Evolutionary conservation across 2,797 vertebrate genomes (phyloP).

Genomic region (Limnodromus scolopaceus): DNA sequence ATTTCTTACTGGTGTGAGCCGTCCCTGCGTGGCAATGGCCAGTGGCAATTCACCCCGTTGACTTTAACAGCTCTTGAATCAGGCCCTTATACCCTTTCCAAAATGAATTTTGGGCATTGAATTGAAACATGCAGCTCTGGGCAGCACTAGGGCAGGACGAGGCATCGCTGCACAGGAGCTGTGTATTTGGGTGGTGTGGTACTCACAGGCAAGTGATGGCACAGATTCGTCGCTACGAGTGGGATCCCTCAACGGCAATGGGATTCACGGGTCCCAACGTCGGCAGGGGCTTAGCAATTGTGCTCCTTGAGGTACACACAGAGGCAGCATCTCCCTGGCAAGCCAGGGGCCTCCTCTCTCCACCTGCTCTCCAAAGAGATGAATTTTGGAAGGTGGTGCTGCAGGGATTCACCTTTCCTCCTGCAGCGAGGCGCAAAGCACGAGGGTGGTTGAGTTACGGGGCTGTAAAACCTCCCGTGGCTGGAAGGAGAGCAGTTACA

Average conservation of each 20-base stretch:
- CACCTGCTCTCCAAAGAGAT: background rate
- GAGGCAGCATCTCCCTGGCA: background rate
- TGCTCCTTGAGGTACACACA: background rate
- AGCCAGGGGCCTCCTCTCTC: background rate
- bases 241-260: background rate
- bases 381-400: background rate
- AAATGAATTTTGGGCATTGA: background rate
- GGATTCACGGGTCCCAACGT: background rate
- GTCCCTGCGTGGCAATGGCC: rapidly evolving
- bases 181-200: background rate
- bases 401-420: background rate
- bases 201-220: background rate
- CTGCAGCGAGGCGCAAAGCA: background rate
- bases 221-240: rapidly evolving
- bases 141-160: background rate
- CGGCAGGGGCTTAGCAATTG: background rate
- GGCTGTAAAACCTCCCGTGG: background rate
- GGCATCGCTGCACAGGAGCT: background rate
- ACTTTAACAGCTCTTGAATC: background rate
- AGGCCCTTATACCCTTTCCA: background rate
- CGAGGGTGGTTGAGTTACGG: background rate
- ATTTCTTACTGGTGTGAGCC: rapidly evolving
- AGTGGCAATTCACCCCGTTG: background rate
- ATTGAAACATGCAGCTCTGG: background rate
- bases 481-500: background rate